phyloP scores from a whole-genome alignment of 2,797 vertebrate genomes.

The Neoniphon sammara region DNA sequence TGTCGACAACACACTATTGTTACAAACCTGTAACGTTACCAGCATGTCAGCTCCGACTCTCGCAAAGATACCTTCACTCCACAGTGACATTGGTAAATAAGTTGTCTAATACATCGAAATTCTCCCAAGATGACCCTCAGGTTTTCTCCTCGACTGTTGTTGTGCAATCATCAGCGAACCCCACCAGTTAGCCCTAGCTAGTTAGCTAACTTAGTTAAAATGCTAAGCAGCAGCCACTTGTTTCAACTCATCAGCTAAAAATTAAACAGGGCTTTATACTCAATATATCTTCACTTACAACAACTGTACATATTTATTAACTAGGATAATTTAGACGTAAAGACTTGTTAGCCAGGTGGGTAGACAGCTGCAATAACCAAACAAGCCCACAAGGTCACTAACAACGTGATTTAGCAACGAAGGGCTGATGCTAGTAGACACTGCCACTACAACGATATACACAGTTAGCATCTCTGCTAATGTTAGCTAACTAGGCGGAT shows the following conservation, averaged over 20 bases:
- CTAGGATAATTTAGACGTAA: not conserved
- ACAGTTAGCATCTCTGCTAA: constrained; percentile 67
- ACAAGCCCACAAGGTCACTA: constrained; percentile 77
- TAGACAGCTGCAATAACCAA: not conserved
- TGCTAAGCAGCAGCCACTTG: not conserved
- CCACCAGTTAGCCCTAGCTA: constrained; percentile 8
- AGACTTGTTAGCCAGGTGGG: not conserved
- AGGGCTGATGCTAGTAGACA: constrained; percentile 26
- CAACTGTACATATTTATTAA: not conserved
- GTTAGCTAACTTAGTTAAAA: constrained; percentile 26
- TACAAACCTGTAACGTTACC: not conserved
- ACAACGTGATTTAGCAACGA: constrained; percentile 70
- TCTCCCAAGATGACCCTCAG: not conserved
- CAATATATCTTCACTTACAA: not conserved
- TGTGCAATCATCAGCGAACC: constrained; percentile 10
- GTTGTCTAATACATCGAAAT: not conserved
- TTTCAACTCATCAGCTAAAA: not conserved
- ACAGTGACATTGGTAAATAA: not conserved
- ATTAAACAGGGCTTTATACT: rapidly evolving
- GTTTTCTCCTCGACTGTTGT: not conserved
- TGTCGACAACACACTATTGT: too few species aligned
- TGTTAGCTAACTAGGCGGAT: constrained; percentile 6
- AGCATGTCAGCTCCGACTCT: not conserved
- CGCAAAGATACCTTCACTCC: not conserved
- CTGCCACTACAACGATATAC: constrained; percentile 10